Percentiles rank a stretch among this genome's conserved stretches.
Conservation (phyloP, 1,140 invertebrate species). For the Panagrolaimus sp. region DNA sequence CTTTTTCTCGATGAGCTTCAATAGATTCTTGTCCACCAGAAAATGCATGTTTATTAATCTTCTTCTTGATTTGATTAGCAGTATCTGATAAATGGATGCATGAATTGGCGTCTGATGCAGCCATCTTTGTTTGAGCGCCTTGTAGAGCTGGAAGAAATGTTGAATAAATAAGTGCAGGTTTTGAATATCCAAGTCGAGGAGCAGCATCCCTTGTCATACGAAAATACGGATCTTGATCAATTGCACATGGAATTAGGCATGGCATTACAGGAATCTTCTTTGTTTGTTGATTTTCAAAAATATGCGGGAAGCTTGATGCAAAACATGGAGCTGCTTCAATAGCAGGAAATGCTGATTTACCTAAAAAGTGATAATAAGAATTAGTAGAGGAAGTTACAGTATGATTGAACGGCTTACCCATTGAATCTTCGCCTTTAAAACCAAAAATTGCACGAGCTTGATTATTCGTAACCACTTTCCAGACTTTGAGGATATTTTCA, state of each 20-base stretch:
- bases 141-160: conserved; percentile 83
- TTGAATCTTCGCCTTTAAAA: conserved; percentile 76
- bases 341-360: conserved; percentile 93
- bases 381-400: no score
- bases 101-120: conserved; percentile 83
- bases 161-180: conserved; percentile 89
- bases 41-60: conserved; percentile 97
- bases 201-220: conserved; percentile 95
- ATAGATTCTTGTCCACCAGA: conserved; percentile 86
- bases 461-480: conserved; percentile 89
- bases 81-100: conserved; percentile 92
- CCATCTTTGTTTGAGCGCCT: conserved; percentile 96
- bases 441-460: conserved; percentile 89
- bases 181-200: conserved; percentile 75
- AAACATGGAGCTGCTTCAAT: conserved; percentile 91
- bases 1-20: conserved; percentile 79
- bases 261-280: conserved; percentile 75
- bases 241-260: conserved; percentile 96
- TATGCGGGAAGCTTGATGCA: conserved; percentile 85
- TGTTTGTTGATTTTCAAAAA: conserved; percentile 68
- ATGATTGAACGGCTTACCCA: no score
- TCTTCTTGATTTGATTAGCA: conserved; percentile 91
- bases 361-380: no score
- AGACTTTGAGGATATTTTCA: conserved; percentile 81
- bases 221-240: conserved; percentile 99